phyloP scores from a whole-genome alignment of 1,140 invertebrate species.

The Cherax quadricarinatus region DNA sequence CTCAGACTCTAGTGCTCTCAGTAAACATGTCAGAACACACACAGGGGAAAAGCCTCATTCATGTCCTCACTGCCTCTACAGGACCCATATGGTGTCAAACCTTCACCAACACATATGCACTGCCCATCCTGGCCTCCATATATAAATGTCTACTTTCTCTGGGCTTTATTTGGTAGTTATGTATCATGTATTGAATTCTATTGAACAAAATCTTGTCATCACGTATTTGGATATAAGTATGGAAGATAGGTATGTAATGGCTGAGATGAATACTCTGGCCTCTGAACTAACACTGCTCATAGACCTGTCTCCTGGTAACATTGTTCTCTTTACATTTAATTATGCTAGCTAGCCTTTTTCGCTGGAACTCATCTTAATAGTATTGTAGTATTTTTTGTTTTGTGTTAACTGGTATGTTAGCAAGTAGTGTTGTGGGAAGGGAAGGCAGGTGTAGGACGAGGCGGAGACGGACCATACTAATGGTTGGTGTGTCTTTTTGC shows the following conservation, averaged over 20 bases:
- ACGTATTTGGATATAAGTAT: too few species aligned
- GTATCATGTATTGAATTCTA: not conserved
- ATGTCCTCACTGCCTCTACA: constrained; percentile 57
- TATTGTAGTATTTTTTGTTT: too few species aligned
- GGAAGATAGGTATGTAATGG: too few species aligned
- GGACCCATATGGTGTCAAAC: constrained; percentile 41
- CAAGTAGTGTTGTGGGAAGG: not conserved
- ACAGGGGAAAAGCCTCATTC: constrained; percentile 54
- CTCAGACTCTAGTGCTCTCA: constrained; percentile 59
- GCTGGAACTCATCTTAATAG: too few species aligned
- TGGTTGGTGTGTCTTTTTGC: constrained; percentile 55
- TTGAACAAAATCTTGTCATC: not conserved
- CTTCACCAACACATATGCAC: constrained; percentile 51
- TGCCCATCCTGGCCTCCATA: constrained; percentile 38
- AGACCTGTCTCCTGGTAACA: not conserved
- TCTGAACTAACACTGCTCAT: not conserved
- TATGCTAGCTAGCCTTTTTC: too few species aligned
- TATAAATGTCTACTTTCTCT: not conserved
- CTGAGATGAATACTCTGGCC: too few species aligned
- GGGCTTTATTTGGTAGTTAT: not conserved
- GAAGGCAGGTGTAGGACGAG: not conserved
- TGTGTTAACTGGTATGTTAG: not conserved
- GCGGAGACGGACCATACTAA: constrained; percentile 30
- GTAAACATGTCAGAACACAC: constrained; percentile 57
- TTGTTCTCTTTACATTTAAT: not conserved